Conservation (phyloP, 2,113 vertebrate species). For the Clarias batrachus region DNA sequence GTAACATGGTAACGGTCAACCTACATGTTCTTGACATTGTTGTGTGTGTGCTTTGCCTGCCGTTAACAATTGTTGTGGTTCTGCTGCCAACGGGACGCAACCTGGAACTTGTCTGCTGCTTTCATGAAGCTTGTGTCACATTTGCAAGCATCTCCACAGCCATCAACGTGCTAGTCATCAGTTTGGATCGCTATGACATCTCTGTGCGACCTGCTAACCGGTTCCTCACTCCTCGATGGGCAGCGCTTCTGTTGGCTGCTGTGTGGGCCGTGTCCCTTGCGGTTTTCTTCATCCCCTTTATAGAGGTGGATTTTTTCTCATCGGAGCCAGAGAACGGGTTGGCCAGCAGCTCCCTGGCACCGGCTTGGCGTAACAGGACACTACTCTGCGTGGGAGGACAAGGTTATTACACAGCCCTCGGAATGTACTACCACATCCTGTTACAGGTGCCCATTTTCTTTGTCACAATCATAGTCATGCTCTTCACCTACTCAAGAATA, state of each 20-base stretch:
- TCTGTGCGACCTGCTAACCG: slow-evolving; percentile 96
- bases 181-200: slow-evolving; percentile 95
- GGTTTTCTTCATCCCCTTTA: slow-evolving; percentile 95
- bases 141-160: slow-evolving; percentile 96
- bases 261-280: slow-evolving; percentile 95
- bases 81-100: slow-evolving; percentile 90
- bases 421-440: slow-evolving; percentile 92
- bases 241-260: slow-evolving; percentile 84
- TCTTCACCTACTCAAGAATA: slow-evolving; percentile 96
- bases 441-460: slow-evolving; percentile 96
- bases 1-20: slow-evolving; percentile 99
- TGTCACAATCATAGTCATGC: slow-evolving; percentile 91
- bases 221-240: slow-evolving; percentile 94
- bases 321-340: slow-evolving; percentile 61
- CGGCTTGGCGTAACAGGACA: slow-evolving; percentile 38
- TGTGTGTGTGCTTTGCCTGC: slow-evolving; percentile 95
- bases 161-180: slow-evolving; percentile 96
- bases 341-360: not conserved
- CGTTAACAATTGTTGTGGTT: slow-evolving; percentile 92
- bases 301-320: slow-evolving; percentile 91
- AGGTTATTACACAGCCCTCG: slow-evolving; percentile 85
- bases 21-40: slow-evolving; percentile 95
- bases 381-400: slow-evolving; percentile 72
- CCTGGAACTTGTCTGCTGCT: slow-evolving; percentile 92
- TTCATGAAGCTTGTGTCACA: slow-evolving; percentile 98